phyloP scores from a whole-genome alignment of 2,113 vertebrate genomes.

The Mormyrus lacerda region DNA sequence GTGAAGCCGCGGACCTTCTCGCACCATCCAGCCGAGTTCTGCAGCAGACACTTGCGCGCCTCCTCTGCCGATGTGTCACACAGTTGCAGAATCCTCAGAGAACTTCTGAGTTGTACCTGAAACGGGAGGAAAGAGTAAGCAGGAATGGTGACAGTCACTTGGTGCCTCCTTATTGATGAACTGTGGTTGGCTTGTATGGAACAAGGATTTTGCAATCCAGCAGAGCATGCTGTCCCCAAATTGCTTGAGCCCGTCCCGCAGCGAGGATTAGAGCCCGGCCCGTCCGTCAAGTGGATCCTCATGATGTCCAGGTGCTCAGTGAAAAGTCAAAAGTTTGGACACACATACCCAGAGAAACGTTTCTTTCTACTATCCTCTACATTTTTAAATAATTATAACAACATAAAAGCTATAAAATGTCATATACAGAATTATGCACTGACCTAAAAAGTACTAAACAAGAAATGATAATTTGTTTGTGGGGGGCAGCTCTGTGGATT shows the following conservation, averaged over 20 bases:
- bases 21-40: not conserved
- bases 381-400: no score
- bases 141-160: not conserved
- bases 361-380: no score
- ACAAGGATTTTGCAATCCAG: not conserved
- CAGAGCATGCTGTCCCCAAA: not conserved
- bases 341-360: no score
- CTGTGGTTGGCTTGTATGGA: not conserved
- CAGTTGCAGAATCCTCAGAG: not conserved
- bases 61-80: not conserved
- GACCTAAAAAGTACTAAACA: no score
- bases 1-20: not conserved
- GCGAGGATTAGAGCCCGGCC: not conserved
- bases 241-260: not conserved
- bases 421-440: no score
- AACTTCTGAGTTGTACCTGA: not conserved
- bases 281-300: not conserved
- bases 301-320: not conserved
- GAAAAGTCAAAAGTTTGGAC: not conserved
- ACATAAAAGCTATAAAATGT: no score
- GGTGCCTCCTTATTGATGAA: not conserved
- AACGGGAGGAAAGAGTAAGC: not conserved
- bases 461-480: not conserved
- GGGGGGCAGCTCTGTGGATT: not conserved
- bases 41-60: not conserved